Base-by-base conservation (phyloP, 2,888 invertebrate species). In the Maniola hyperantus region DNA sequence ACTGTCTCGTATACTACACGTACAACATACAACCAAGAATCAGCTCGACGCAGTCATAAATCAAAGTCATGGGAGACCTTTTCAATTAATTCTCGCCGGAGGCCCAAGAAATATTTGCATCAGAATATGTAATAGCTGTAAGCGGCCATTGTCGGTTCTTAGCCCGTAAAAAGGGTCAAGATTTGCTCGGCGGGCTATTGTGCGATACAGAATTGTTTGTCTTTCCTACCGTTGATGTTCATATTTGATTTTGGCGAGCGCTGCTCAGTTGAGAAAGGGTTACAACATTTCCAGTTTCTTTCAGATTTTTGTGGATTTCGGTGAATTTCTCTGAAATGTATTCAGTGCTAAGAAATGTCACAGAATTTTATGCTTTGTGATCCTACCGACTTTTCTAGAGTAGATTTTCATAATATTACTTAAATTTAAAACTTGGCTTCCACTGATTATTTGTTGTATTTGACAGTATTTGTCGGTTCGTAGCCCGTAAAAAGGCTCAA, bases 141-240 rank as follows among this genome's bases (percentile, higher is more conserved):
- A 72, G 71, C 72, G 70, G 63, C 73, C 73, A 74, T 76, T 76
- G 78, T 76, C 70, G 77, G 73, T 74, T 75, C 76, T 76, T 75
- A 70, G 71, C 67, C 69, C 73, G 77, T 74, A 78, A 79, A 80
- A 80, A 79, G 80, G 81, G 77, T 77, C 79, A 79, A 80, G 79
- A 80, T 76, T 77, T 73, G 75, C 74, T 73, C 77, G 75, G 73
- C 74, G 65, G 65, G 59, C 83, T 77, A 88, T 89, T 89, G 88
- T 89, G 75, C 76, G 76, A 76, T 78, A 81, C 77, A 65, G 72
- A 68, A 64, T 46, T 90, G 86, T 91, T 90, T 90, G 85, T 88
- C 83, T 89, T 87, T 83, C 78, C 80, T 74, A 18, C 26, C 20
- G 75, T 76, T 76, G 80, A 78, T 79, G 87, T 81, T 84, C 87